These are phyloP conservation scores for Notechis scutatus DNA, from an alignment of 2,113 vertebrate genomes.

Conservation along the genomic window DNA sequence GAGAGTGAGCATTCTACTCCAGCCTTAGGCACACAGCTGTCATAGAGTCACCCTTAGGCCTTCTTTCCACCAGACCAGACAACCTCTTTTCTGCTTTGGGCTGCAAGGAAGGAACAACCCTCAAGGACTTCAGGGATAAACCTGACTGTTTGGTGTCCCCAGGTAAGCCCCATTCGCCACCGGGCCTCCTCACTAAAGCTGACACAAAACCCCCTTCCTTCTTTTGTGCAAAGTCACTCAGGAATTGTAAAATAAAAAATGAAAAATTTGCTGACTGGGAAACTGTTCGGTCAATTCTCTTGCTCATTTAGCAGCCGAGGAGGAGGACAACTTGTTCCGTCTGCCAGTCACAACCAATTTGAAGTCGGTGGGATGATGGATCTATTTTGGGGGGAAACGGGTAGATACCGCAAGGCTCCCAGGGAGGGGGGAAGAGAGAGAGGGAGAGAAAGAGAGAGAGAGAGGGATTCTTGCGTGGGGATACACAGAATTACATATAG, in stretches of 20 bases:
- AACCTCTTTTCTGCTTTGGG: not conserved
- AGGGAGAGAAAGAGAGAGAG: not conserved
- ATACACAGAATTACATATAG: too few species aligned
- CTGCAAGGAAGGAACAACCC: not conserved
- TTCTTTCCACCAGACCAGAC: too few species aligned
- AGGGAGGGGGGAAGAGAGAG: too few species aligned
- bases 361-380: not conserved
- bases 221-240: not conserved
- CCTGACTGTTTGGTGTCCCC: not conserved
- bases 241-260: not conserved
- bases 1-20: too few species aligned
- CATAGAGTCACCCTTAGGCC: too few species aligned
- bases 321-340: not conserved
- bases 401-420: not conserved
- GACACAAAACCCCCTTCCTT: not conserved
- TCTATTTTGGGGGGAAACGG: not conserved
- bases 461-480: rapidly evolving
- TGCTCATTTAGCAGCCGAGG: not conserved
- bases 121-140: not conserved
- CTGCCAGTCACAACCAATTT: not conserved
- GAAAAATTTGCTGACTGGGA: not conserved
- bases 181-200: not conserved
- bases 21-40: too few species aligned
- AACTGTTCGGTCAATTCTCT: not conserved
- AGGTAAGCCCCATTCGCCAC: rapidly evolving